Conservation (phyloP, 2,113 vertebrate species). For the Micromys minutus region DNA sequence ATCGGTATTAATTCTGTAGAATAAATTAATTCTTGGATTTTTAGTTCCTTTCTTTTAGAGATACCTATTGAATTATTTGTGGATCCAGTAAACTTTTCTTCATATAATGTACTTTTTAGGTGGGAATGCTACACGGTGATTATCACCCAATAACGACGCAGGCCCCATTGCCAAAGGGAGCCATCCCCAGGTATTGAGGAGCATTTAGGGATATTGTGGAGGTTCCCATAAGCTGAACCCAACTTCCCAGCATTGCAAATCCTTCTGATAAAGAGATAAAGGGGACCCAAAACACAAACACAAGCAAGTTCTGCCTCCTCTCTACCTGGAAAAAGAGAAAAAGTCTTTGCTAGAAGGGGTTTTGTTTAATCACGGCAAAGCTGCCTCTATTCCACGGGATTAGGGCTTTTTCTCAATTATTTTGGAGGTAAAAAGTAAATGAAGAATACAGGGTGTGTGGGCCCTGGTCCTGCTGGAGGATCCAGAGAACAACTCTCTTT, state of each 20-base stretch:
- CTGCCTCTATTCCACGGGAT: not conserved
- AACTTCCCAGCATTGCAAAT: slow-evolving; percentile 38
- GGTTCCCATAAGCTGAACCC: not conserved
- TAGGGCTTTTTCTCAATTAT: slow-evolving; percentile 3
- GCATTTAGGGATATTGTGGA: not conserved
- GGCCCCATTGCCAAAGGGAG: not conserved
- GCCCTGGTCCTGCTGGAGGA: not conserved
- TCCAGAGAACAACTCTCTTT: not conserved
- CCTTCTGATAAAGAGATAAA: slow-evolving; percentile 1
- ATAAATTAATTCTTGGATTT: not conserved
- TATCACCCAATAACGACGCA: not conserved
- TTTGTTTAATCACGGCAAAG: slow-evolving; percentile 66
- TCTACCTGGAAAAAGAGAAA: slow-evolving; percentile 49
- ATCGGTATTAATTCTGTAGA: not conserved
- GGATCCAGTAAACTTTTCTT: not conserved
- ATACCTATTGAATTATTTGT: not conserved
- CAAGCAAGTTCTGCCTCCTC: not conserved
- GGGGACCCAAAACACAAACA: not conserved
- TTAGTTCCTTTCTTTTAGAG: not conserved
- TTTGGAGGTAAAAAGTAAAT: slow-evolving; percentile 36
- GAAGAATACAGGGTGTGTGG: slow-evolving; percentile 4
- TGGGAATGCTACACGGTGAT: not conserved
- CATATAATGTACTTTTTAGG: not conserved
- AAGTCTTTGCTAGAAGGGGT: slow-evolving; percentile 30
- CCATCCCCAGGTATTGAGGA: not conserved